Base-by-base conservation (phyloP, 2,113 vertebrate species). In the Erinaceus europaeus region DNA sequence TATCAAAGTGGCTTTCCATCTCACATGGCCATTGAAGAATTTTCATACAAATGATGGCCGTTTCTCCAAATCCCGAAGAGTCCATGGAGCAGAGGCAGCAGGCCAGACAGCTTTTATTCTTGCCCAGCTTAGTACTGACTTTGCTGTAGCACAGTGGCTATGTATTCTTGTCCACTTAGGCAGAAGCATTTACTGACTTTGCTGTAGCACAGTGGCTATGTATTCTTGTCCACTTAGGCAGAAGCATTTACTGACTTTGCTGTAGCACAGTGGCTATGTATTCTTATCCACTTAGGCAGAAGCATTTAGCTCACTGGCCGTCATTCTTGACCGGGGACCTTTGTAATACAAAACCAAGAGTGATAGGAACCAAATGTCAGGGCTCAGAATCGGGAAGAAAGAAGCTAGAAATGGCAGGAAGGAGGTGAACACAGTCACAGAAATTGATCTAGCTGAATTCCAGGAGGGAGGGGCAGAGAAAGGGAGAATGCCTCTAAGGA, bases 1-100 rank as follows among this genome's bases (percentile, higher is more conserved):
- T 74, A 46, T 77, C 74, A 57, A 77, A 92, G 46, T 77, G 57
- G 34, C 65, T 36, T 87, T 83, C 27, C 62, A 7, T 77, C 44
- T 89, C 50, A 74, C 3, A 1, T 62, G n/a, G 71, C 34, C 57
- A 85, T 59, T 91, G 38, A 74, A 59, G 64, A 84, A 57, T 87
- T 78, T 86, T 57, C 84, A 78, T 64, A 89, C 13, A 68, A 61
- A 89, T 1, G 2, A 40, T 9, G 21, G 34, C 2, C 25, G 11
- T 84, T 80, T 81, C 68, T 72, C 38, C 29, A 86, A 40, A 61
- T 23, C 11, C 44, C 52, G 73, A 83, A 57, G 69, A 87, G 40
- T 72, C 61, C 6, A 13, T 46, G 38, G 86, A 36, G 38, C 20
- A 38, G 55, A 23, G 25, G 32, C 13, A 92, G 32, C 18, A 17